Evolutionary conservation across 2,113 vertebrate genomes (phyloP), one percentile per base, ranked within the genome.

Genomic region (Ptychochromis oligacanthus): DNA sequence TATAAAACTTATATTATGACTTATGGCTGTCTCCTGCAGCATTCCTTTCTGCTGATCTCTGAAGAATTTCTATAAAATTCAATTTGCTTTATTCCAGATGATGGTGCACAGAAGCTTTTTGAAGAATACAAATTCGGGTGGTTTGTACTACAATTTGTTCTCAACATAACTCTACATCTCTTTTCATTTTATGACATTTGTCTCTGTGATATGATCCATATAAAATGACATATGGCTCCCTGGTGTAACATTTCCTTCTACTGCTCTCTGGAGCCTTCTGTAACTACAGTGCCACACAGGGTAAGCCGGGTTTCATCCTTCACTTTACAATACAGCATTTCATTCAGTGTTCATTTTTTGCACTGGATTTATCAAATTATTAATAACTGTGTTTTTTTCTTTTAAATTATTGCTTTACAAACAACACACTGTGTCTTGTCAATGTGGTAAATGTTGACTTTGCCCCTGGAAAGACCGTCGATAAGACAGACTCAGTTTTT

Each of bases 181-280:
- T 82, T 75, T 80, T 87, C 57, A 70, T 60, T 87, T 90, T 78
- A 89, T 72, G 46, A 72, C 46, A 54, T 72, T 72, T 59, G 49
- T 89, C 75, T 85, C 72, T 61, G 75, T 85, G 80, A 88, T 92
- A 85, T 82, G 87, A 90, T 80, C 77, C 87, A 83, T 88, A 87
- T 82, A 91, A 89, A 72, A 74, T 84, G 77, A 86, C 81, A 80
- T 77, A 85, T 56, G 72, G 65, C 58, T 83, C 75, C 52, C 65
- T 17, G 38, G 54, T 80, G 86, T 74, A 75, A 75, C 34, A 17
- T 74, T 85, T 86, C 79, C 85, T 75, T 40, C 31, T 77, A 52
- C 70, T 78, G 77, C 36, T 84, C 85, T 58, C 67, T 46, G 31
- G 60, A 67, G 76, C 26, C 43, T 60, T 34, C 4, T 80, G 24